Base-by-base conservation (phyloP, 2,888 invertebrate species). In the Lycia hirtaria region DNA sequence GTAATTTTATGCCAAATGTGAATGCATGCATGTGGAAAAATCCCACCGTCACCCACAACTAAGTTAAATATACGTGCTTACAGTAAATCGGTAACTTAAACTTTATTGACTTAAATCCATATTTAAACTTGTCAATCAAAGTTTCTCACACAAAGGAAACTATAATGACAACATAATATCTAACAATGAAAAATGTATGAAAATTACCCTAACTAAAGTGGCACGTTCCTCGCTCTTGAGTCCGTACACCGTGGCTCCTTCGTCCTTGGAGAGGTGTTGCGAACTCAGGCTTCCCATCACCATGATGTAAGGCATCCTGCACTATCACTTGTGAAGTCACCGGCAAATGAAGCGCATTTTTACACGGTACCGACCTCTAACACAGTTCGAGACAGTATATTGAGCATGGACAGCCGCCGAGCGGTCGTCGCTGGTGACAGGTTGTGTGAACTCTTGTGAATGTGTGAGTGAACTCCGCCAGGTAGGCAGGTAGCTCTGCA, bases 301-400 rank as follows among this genome's bases (percentile, higher is more conserved):
- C 88, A 92, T 92, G 50, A 92, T 84, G 71, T 92, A 92, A 64
- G 92, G 92, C 92, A 92, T 92, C 43, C 68, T 86, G 62, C 50
- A 60, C 45, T 52, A 28, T 10, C 32, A 49, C 65, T 57, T 47
- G 50, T 56, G 57, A 69, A 73, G 71, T 83, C 76, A 85, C 76
- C 75, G 75, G 58, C 52, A 64, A 68, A 73, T 73, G 62, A 62
- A 67, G 70, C 62, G 69, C 84, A 87, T 84, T 81, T 76, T 83
- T 75, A 70, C 64, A 68, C 64, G 59, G 56, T 41, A 15, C 47
- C 43, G 56, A 61, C 54, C 41, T 65, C 52, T 62, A 63, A 56
- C 63, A 56, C 65, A 62, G 60, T 60, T 64, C 60, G 66, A 62
- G 41, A 49, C 59, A 47, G 55, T 62, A 61, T 62, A 60, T 49